Evolutionary conservation across 1,140 invertebrate species (phyloP).

Genomic region (Calycopis cecrops): DNA sequence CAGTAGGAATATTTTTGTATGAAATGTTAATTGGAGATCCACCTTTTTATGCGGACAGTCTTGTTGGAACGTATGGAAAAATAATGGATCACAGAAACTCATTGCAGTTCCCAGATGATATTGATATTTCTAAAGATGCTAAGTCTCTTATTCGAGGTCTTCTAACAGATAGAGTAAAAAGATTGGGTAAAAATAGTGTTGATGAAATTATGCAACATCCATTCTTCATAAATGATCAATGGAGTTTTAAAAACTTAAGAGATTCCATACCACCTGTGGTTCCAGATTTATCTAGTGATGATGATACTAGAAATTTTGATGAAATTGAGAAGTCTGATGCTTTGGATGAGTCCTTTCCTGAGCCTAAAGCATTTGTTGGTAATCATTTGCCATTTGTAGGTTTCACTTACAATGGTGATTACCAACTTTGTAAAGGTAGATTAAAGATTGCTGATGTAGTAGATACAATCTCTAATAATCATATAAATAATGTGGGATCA

Average conservation of each 20-base stretch:
- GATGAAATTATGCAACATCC: conserved; percentile 96
- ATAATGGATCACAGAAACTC: conserved; percentile 99
- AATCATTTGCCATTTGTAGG: conserved; percentile 99
- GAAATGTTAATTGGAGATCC: conserved; percentile 99
- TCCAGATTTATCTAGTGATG: conserved; percentile 95
- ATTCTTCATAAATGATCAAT: conserved; percentile 98
- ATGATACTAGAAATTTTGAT: conserved; percentile 99
- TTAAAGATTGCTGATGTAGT: conserved; percentile 61
- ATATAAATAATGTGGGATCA: conserved; percentile 72
- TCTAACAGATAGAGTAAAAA: conserved; percentile 92
- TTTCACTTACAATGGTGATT: conserved; percentile 97
- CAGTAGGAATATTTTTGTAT: conserved; percentile 98
- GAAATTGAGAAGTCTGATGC: conserved; percentile 95
- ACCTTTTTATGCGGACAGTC: conserved; percentile 98
- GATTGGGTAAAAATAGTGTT: conserved; percentile 95
- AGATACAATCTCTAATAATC: conserved; percentile 80
- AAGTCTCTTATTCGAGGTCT: conserved; percentile 96
- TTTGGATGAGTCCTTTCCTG: conserved; percentile 93
- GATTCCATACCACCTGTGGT: conserved; percentile 97
- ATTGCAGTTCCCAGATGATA: conserved; percentile 94
- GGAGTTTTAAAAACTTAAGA: conserved; percentile 97
- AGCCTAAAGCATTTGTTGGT: conserved; percentile 97
- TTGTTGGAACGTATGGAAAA: conserved; percentile 98
- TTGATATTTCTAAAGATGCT: conserved; percentile 93
- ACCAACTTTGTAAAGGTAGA: conserved; percentile 77